Conservation (phyloP, 2,888 invertebrate genomes). For the Calliphora vomitoria region DNA sequence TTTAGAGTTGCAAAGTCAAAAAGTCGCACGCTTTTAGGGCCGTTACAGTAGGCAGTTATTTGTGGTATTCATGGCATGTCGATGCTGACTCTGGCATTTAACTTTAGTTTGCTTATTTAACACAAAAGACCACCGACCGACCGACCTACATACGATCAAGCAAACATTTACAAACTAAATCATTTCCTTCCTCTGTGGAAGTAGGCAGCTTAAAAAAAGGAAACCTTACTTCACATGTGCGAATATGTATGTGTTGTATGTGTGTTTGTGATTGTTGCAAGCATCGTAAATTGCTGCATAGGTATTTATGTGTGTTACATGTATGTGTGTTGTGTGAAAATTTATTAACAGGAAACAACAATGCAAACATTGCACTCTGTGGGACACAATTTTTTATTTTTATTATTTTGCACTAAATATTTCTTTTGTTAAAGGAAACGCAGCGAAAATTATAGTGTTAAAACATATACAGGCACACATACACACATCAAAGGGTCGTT, state of each 20-base stretch:
- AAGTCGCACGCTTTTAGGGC: slow-evolving; percentile 75
- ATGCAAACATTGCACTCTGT: slow-evolving; percentile 63
- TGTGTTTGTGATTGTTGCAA: slow-evolving; percentile 10
- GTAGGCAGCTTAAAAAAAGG: slow-evolving; percentile 54
- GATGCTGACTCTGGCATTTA: slow-evolving; percentile 39
- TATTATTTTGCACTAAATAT: slow-evolving; percentile 47
- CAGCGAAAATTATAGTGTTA: slow-evolving; percentile 71
- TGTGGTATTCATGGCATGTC: slow-evolving; percentile 71
- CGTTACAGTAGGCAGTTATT: slow-evolving; percentile 74
- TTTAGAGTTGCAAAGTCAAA: slow-evolving; percentile 55
- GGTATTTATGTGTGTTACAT: not conserved
- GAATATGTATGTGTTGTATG: not conserved
- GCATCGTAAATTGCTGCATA: not conserved
- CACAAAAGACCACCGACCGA: slow-evolving; percentile 67
- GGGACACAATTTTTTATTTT: slow-evolving; percentile 50
- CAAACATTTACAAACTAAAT: slow-evolving; percentile 41
- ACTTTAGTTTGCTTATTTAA: slow-evolving; percentile 46
- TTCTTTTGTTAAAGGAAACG: slow-evolving; percentile 63
- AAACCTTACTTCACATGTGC: slow-evolving; percentile 56
- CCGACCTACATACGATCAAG: slow-evolving; percentile 51
- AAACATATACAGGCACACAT: not conserved
- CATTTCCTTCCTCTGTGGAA: slow-evolving; percentile 72
- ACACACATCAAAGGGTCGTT: slow-evolving; percentile 45
- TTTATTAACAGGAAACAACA: slow-evolving; percentile 71
- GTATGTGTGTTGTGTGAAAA: slow-evolving; percentile 70